Base-by-base conservation (phyloP, 1,140 invertebrate species). In the Cherax destructor region DNA sequence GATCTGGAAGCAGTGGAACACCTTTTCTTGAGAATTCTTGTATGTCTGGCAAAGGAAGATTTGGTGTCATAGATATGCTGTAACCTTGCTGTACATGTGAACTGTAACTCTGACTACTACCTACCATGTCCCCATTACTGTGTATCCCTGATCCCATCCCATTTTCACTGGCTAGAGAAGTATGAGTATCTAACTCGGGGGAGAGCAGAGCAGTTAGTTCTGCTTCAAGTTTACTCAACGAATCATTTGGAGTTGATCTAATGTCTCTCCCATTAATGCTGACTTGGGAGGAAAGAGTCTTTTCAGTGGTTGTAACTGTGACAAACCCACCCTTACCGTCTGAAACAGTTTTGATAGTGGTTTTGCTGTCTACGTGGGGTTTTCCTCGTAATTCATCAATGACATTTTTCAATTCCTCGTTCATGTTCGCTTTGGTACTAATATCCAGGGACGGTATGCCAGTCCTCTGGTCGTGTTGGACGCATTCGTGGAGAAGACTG, bases 201-300 rank as follows among this genome's bases (percentile, higher is more conserved):
- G 81, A 85, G 59, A 91, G 89, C 69, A 91, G 74, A 16, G 89
- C 89, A 85, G 61, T 91, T 59, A 91, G 24, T 52, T 91, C 89
- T 41, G 89, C 89, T 76, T 91, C 89, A 41, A 91, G 89, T 50
- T 91, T 91, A 84, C 89, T 91, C 10, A 91, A 72, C 21, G 89
- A 91, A 59, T 91, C 89, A 69, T 79, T 84, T 16, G 56, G 81
- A 52, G 72, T 61, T 79, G 89, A 61, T 50, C n/a, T 83, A 9
- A 72, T 49, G 6, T 83, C 49, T 21, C 59, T 47, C 10, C 77
- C 76, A 18, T 65, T 88, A 30, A 80, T 72, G 74, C 30, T 88
- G 49, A 88, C 50, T 21, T 88, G 78, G 11, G 87, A 69, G 52
- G 89, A 61, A 47, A 91, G 24, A 24, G 77, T 79, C 30, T 86